phyloP scores from a whole-genome alignment of 2,797 vertebrate species.

The Sarcophilus harrisii region DNA sequence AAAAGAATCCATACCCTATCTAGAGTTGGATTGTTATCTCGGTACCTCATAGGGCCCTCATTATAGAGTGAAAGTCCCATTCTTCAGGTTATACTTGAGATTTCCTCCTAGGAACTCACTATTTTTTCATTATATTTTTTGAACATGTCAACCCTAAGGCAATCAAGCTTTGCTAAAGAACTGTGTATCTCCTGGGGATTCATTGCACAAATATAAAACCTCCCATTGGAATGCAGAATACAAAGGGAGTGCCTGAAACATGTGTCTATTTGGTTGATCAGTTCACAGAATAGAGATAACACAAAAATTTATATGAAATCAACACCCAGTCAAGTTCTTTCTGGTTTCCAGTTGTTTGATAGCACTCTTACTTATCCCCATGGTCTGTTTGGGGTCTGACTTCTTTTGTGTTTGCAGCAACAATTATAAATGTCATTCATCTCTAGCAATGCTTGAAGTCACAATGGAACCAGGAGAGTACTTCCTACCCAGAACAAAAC shows the following conservation, averaged over 20 bases:
- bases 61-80: neutral
- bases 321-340: neutral
- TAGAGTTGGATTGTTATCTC: neutral
- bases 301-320: neutral
- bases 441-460: neutral
- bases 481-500: conserved; percentile 22
- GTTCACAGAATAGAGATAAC: neutral
- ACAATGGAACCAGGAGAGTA: neutral
- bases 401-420: conserved; percentile 7
- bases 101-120: neutral
- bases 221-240: neutral
- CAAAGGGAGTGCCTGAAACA: neutral
- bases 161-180: neutral
- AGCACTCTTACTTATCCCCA: neutral
- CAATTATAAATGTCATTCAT: neutral
- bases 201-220: neutral
- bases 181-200: neutral
- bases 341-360: neutral
- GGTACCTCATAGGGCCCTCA: neutral
- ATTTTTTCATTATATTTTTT: neutral
- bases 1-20: neutral
- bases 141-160: neutral
- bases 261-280: neutral
- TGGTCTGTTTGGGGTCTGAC: neutral
- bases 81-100: neutral